These are phyloP conservation scores for Dryobota labecula DNA, from an alignment of 2,888 invertebrate species.

Conservation along the genomic window DNA sequence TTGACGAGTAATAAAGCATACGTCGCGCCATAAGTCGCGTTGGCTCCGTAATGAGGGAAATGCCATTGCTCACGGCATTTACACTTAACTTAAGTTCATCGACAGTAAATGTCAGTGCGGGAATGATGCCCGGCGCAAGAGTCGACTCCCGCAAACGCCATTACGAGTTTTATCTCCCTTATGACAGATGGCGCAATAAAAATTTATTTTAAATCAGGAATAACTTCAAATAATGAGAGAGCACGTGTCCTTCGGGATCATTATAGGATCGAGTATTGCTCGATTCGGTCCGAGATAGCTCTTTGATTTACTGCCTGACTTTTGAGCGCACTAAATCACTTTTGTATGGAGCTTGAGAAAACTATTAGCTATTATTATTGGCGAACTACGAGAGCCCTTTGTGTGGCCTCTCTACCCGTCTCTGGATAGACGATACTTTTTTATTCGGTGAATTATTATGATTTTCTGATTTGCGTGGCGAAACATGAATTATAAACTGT, in stretches of 20 bases:
- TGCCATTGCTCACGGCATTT: constrained; percentile 77
- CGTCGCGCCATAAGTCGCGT: constrained; percentile 54
- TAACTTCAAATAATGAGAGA: constrained; percentile 86
- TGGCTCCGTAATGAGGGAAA: constrained; percentile 82
- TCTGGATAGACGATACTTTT: constrained; percentile 76
- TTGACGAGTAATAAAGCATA: constrained; percentile 83
- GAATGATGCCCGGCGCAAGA: constrained; percentile 77
- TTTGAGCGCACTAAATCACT: constrained; percentile 89
- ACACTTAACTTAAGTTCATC: constrained; percentile 82
- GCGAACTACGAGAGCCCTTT: constrained; percentile 83
- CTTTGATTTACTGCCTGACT: constrained; percentile 88
- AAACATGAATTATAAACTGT: constrained; percentile 77
- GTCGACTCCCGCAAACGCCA: constrained; percentile 81
- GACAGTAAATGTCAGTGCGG: constrained; percentile 85
- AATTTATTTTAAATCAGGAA: constrained; percentile 88
- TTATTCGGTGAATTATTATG: constrained; percentile 77
- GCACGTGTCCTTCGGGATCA: constrained; percentile 84
- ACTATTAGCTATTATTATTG: constrained; percentile 90
- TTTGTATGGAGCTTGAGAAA: constrained; percentile 88
- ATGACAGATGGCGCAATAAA: constrained; percentile 89
- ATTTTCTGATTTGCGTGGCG: constrained; percentile 82
- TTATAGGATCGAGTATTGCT: constrained; percentile 79
- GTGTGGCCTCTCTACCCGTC: constrained; percentile 76
- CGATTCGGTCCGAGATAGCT: constrained; percentile 80
- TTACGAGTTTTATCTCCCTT: constrained; percentile 85